A percentile compares a stretch with the other conserved stretches of the same genome.
These are phyloP conservation scores for Tachypleus tridentatus DNA, from an alignment of 1,140 invertebrate species.

Conservation along the genomic window DNA sequence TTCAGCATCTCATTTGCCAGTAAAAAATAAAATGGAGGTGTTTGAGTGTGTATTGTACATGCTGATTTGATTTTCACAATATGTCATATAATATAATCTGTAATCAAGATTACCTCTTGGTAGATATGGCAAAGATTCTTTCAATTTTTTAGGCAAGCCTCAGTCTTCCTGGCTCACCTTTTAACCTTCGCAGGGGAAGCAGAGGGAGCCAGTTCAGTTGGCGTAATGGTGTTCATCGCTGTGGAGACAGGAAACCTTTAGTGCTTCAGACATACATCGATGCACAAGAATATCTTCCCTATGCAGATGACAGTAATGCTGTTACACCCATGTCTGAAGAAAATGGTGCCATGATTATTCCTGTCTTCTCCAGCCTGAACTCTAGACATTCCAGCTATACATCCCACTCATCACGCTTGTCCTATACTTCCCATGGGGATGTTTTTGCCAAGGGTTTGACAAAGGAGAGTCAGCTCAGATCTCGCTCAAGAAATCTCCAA, in stretches of 20 bases:
- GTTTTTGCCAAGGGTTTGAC: slow-evolving; percentile 55
- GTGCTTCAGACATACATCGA: slow-evolving; percentile 89
- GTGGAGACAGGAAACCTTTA: slow-evolving; percentile 78
- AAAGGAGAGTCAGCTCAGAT: slow-evolving; percentile 66
- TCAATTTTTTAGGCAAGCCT: slow-evolving; percentile 68
- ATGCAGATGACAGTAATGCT: slow-evolving; percentile 92
- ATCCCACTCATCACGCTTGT: slow-evolving; percentile 78
- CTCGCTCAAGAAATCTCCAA: slow-evolving; percentile 43
- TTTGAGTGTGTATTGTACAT: neutral
- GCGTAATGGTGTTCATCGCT: slow-evolving; percentile 54
- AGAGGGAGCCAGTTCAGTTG: slow-evolving; percentile 73
- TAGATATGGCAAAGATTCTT: slow-evolving; percentile 11
- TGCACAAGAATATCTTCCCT: slow-evolving; percentile 90
- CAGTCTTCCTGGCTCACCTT: slow-evolving; percentile 91
- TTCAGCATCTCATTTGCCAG: neutral
- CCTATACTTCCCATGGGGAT: slow-evolving; percentile 86
- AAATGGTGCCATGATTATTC: slow-evolving; percentile 85
- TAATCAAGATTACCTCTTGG: neutral
- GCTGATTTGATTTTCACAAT: neutral
- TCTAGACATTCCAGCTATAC: slow-evolving; percentile 87
- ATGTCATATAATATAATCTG: neutral
- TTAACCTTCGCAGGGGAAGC: slow-evolving; percentile 75
- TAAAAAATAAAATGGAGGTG: neutral
- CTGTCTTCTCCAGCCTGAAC: slow-evolving; percentile 51
- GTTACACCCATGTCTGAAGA: slow-evolving; percentile 97